Conservation (phyloP, 2,113 vertebrate genomes). For the Oreochromis spilurus region DNA sequence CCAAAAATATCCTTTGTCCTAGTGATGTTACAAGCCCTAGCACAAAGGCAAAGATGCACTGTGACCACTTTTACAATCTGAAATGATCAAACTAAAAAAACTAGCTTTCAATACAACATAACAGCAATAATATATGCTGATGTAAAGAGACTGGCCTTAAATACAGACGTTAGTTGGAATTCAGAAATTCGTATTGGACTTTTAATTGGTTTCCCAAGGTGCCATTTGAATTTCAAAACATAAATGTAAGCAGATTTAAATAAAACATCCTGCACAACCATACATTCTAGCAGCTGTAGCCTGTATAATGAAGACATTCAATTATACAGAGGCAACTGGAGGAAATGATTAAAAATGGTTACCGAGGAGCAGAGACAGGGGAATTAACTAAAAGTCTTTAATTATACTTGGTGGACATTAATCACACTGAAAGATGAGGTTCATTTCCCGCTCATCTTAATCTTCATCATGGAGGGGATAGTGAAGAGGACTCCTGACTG, state of each 20-base stretch:
- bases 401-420: conserved; percentile 75
- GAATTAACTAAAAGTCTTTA: conserved; percentile 78
- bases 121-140: not conserved
- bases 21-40: not conserved
- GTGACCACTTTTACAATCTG: not conserved
- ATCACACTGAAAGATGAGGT: conserved; percentile 70
- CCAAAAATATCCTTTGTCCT: accelerated
- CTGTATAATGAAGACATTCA: conserved; percentile 56
- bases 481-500: conserved; percentile 23
- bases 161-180: not conserved
- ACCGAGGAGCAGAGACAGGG: conserved; percentile 60
- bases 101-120: not conserved
- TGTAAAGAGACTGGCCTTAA: not conserved
- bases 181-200: not conserved
- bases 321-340: conserved; percentile 52
- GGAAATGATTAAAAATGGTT: conserved; percentile 73
- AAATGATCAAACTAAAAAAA: not conserved
- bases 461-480: conserved; percentile 61
- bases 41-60: not conserved
- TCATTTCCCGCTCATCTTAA: conserved; percentile 74
- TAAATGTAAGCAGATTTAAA: conserved; percentile 10
- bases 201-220: not conserved
- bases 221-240: not conserved
- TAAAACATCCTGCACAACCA: conserved; percentile 1
- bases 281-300: not conserved